These are phyloP conservation scores for Acanthosepion esculentum DNA, from an alignment of 2,888 invertebrate species.

Conservation along the genomic window DNA sequence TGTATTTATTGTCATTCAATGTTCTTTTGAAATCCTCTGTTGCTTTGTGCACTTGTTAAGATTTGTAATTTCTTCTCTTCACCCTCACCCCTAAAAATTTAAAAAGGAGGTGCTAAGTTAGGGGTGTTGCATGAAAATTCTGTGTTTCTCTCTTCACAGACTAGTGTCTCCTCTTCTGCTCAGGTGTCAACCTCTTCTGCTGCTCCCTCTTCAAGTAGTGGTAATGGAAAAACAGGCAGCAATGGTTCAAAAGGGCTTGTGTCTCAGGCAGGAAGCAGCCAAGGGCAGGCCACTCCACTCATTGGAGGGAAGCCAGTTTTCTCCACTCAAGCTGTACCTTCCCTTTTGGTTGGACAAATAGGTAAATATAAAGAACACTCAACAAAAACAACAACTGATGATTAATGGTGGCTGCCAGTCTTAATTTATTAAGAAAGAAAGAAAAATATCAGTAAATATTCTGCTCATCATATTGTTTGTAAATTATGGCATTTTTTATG, in stretches of 20 bases:
- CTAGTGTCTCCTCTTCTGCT: conserved; percentile 46
- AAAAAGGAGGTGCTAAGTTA: background rate
- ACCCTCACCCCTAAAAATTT: background rate
- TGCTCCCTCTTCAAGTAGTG: conserved; percentile 46
- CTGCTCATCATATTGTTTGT: too few species aligned
- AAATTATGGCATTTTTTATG: background rate
- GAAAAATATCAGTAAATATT: too few species aligned
- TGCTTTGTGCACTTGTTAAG: background rate
- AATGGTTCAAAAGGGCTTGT: conserved; percentile 39
- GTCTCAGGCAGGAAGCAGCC: conserved; percentile 48
- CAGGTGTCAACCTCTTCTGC: conserved; percentile 49
- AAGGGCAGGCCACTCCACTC: conserved; percentile 63
- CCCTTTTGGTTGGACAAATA: conserved; percentile 66
- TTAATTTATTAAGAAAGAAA: too few species aligned
- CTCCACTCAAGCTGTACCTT: conserved; percentile 63
- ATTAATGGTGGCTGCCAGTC: too few species aligned
- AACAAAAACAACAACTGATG: too few species aligned
- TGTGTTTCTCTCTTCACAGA: conserved; percentile 33
- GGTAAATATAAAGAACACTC: conserved; percentile 54
- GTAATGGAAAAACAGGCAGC: conserved; percentile 37
- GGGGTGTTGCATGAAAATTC: background rate
- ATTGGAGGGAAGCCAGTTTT: conserved; percentile 69
- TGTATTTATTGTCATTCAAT: background rate
- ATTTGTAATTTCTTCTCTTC: background rate
- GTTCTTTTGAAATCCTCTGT: background rate